Percentiles rank a stretch among this genome's conserved stretches.
Evolutionary conservation across 2,888 invertebrate species (phyloP).

Genomic region (Cephalotes varians): DNA sequence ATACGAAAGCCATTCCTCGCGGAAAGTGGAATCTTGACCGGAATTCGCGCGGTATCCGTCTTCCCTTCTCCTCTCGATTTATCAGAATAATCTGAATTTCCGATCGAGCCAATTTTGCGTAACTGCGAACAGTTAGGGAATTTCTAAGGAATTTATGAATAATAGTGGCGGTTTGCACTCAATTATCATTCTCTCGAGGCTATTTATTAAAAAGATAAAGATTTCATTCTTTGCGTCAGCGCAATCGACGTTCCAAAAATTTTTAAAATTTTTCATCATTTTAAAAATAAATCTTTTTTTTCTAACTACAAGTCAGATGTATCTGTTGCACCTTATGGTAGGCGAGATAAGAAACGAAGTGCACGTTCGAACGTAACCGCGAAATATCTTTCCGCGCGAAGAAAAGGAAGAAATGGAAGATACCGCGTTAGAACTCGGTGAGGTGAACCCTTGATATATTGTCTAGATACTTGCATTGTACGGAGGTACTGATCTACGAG

Average conservation of each 20-base stretch:
- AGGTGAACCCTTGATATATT: conserved; percentile 27
- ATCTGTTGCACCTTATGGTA: not conserved
- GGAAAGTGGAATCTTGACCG: conserved; percentile 58
- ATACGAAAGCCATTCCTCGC: conserved; percentile 54
- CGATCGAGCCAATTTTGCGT: not conserved
- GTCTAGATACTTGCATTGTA: conserved; percentile 37
- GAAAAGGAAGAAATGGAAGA: not conserved
- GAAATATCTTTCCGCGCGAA: not conserved
- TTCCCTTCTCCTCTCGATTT: not conserved
- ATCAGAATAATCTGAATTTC: conserved; percentile 3
- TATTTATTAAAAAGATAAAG: not conserved
- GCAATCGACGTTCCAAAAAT: not conserved
- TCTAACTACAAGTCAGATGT: not conserved
- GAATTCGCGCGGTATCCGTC: not conserved
- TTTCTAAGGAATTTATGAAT: not conserved
- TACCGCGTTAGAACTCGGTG: conserved; percentile 5
- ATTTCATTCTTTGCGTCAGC: not conserved
- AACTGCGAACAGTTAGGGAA: not conserved
- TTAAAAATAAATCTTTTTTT: not conserved
- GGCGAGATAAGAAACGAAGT: conserved; percentile 4
- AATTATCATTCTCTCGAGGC: not conserved
- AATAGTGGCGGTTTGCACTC: not conserved
- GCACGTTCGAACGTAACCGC: conserved; percentile 11
- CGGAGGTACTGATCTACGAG: conserved; percentile 22
- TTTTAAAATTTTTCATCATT: not conserved